Evolutionary conservation across 2,797 vertebrate genomes (phyloP).

Genomic region (Sebastes nivosus): DNA sequence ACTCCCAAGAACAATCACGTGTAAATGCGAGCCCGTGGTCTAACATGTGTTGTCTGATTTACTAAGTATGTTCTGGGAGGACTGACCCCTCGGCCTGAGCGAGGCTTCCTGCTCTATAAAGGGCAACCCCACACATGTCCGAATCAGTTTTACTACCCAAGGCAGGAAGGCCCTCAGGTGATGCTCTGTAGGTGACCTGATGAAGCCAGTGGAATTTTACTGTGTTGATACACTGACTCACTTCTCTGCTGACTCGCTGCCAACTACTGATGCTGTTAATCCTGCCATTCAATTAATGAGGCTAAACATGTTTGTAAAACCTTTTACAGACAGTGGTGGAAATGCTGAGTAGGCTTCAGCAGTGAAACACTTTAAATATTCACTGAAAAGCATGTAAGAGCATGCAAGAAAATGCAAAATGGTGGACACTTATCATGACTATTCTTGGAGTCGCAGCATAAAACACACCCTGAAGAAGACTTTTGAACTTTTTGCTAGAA

Average conservation of each 20-base stretch:
- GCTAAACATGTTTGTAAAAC: not conserved
- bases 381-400: not conserved
- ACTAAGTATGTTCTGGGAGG: slow-evolving; percentile 1
- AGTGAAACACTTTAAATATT: not conserved
- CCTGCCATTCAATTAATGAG: not conserved
- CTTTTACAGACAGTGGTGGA: not conserved
- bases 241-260: not conserved
- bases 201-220: slow-evolving; percentile 45
- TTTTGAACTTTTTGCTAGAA: no score
- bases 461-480: not conserved
- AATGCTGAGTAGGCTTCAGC: not conserved
- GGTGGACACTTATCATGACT: not conserved
- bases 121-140: slow-evolving; percentile 46
- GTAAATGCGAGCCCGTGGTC: not conserved
- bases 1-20: not conserved
- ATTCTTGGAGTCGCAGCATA: not conserved
- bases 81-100: slow-evolving; percentile 38
- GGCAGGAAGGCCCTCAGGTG: slow-evolving; percentile 61
- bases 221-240: slow-evolving; percentile 1
- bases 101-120: slow-evolving; percentile 42
- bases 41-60: not conserved
- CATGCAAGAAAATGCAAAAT: not conserved
- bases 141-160: slow-evolving; percentile 47
- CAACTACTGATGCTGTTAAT: not conserved
- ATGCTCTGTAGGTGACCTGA: slow-evolving; percentile 62